Evolutionary conservation across 1,140 invertebrate genomes (phyloP).

Genomic region (Drosophila athabasca): DNA sequence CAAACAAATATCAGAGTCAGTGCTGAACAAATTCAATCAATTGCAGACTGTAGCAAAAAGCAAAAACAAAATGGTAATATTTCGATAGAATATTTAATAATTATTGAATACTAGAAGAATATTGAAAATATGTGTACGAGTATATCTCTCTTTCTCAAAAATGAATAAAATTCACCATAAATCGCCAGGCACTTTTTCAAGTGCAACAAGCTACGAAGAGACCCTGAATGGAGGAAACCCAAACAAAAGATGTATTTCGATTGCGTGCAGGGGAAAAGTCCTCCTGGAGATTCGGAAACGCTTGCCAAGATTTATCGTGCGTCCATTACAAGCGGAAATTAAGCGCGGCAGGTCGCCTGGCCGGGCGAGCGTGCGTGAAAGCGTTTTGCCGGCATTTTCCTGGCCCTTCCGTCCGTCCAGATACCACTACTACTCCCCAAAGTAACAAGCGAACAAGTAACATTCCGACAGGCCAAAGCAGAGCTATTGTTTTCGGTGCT

Average conservation of each 20-base stretch:
- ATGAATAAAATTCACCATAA: slow-evolving; percentile 24
- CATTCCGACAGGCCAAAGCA: slow-evolving; percentile 74
- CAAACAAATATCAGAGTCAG: too few relatives aligned
- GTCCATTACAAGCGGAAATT: slow-evolving; percentile 82
- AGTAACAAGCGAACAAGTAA: slow-evolving; percentile 30
- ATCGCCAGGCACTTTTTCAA: not conserved
- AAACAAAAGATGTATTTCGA: slow-evolving; percentile 61
- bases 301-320: slow-evolving; percentile 79
- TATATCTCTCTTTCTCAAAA: not conserved
- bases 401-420: slow-evolving; percentile 22
- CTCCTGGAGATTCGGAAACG: slow-evolving; percentile 55
- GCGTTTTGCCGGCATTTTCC: slow-evolving; percentile 65
- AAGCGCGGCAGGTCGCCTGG: slow-evolving; percentile 75
- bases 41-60: too few relatives aligned
- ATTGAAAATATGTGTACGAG: too few relatives aligned
- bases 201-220: slow-evolving; percentile 26
- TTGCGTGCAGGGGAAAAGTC: slow-evolving; percentile 54
- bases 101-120: too few relatives aligned
- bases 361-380: slow-evolving; percentile 76
- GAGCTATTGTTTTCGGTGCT: slow-evolving; percentile 71
- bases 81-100: too few relatives aligned
- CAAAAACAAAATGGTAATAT: too few relatives aligned
- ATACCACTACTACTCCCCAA: slow-evolving; percentile 1
- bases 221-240: slow-evolving; percentile 1
- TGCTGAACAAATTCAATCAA: too few relatives aligned